Conservation (phyloP, 2,888 invertebrate genomes). For the Hybos culiciformis region DNA sequence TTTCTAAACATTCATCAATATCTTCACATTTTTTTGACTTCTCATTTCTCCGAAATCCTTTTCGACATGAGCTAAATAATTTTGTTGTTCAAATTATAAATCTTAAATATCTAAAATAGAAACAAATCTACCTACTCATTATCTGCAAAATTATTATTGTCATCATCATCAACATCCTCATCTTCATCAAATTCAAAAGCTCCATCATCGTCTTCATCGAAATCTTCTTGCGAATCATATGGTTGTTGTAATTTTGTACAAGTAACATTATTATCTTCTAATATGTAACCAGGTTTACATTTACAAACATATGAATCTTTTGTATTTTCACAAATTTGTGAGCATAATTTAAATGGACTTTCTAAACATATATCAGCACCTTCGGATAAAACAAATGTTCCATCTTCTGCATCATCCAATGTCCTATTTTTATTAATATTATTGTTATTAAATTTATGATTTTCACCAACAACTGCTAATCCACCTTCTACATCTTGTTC, state of each 20-base stretch:
- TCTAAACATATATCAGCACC: slow-evolving; percentile 41
- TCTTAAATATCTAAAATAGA: neutral
- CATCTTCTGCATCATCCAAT: slow-evolving; percentile 5
- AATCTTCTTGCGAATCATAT: slow-evolving; percentile 11
- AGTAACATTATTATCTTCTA: slow-evolving; percentile 40
- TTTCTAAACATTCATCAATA: slow-evolving; percentile 57
- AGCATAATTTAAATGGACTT: slow-evolving; percentile 41
- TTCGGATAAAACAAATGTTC: slow-evolving; percentile 11
- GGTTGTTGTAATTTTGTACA: slow-evolving; percentile 24
- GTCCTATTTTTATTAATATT: neutral
- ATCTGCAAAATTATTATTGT: neutral
- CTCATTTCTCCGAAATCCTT: slow-evolving; percentile 34
- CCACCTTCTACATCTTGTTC: neutral
- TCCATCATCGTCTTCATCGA: slow-evolving; percentile 14
- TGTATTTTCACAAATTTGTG: slow-evolving; percentile 43
- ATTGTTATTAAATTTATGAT: slow-evolving; percentile 18
- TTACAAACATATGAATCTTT: slow-evolving; percentile 41
- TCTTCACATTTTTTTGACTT: slow-evolving; percentile 40
- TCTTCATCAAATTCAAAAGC: slow-evolving; percentile 8
- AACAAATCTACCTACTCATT: neutral
- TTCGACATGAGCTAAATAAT: slow-evolving; percentile 27
- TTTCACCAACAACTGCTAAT: neutral
- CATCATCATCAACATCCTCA: slow-evolving; percentile 2
- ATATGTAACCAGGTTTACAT: slow-evolving; percentile 36
- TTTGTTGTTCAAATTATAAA: neutral